phyloP scores from a whole-genome alignment of 2,888 invertebrate species.

The Diabrotica balteata region DNA sequence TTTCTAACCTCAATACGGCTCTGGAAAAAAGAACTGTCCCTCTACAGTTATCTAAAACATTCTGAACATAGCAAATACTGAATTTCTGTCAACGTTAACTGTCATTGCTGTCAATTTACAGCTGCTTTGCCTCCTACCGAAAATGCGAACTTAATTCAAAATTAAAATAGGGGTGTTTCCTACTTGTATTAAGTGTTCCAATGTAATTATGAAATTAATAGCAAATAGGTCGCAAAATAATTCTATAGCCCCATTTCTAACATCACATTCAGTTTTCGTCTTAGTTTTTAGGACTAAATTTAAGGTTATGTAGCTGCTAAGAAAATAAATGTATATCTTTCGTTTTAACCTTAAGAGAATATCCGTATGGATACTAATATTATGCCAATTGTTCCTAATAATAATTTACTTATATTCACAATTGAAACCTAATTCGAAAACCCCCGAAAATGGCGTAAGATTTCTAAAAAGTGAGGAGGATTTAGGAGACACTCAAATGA shows the following conservation, averaged over 20 bases:
- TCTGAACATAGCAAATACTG: no score
- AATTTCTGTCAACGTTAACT: slow-evolving; percentile 8
- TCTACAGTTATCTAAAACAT: no score
- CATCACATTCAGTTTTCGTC: slow-evolving; percentile 1
- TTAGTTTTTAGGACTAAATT: slow-evolving; percentile 33
- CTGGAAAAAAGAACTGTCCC: no score
- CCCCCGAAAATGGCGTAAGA: slow-evolving; percentile 35
- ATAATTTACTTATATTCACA: slow-evolving; percentile 54
- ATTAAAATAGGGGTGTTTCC: slow-evolving; percentile 22
- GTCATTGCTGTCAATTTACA: slow-evolving; percentile 5
- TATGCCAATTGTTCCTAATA: slow-evolving; percentile 55
- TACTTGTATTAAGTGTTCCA: slow-evolving; percentile 16
- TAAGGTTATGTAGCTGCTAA: slow-evolving; percentile 46
- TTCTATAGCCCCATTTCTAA: slow-evolving; percentile 3
- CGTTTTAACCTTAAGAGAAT: slow-evolving; percentile 53
- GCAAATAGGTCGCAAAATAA: slow-evolving; percentile 7
- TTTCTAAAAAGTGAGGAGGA: slow-evolving; percentile 36
- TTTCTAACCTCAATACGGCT: no score
- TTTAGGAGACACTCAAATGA: slow-evolving; percentile 39
- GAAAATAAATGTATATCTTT: slow-evolving; percentile 50
- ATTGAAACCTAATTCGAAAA: slow-evolving; percentile 37
- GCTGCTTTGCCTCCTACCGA: slow-evolving; percentile 4
- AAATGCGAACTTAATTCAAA: slow-evolving; percentile 26
- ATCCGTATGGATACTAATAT: slow-evolving; percentile 55
- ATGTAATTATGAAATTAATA: slow-evolving; percentile 26